Base-by-base conservation (phyloP, 2,888 invertebrate genomes). In the Eupithecia abbreviata region DNA sequence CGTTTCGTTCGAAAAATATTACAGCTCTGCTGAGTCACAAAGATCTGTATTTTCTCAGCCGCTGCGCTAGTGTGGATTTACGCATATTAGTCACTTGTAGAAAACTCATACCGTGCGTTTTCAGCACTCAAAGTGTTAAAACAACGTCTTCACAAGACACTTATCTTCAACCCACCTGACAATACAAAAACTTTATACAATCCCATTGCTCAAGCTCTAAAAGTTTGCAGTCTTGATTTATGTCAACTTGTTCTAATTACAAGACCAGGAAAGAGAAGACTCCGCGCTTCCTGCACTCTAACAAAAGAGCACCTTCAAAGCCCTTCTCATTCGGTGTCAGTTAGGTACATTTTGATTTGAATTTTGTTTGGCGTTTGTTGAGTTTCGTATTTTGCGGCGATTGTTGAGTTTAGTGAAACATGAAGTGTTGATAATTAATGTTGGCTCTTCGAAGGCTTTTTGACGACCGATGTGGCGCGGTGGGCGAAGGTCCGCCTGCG, bases 161-260 rank as follows among this genome's bases (percentile, higher is more conserved):
- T 58, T 15, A 18, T 30, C 30, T 18, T 30, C 62, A 3, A 10
- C 1, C 62, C 18, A 62, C 12, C 30, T 30, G 62, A 62, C 10
- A 62, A 62, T 30, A 30, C 30, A 62, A 58, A 58, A 58, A 58
- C 18, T 30, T 62, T 62, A 62, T 3, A 12, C 62, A 62, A 62
- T 10, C 30, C 30, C 12, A 62, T 30, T 30, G 18, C 2, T 30
- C 4, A 62, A 58, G 18, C 42, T 15, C 15, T 41, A 65, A 2
- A 66, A 66, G 66, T 42, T 42, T 42, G 15, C 42, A 2, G 15
- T 15, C 42, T 42, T 66, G 66, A 66, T 66, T 42, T 66, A 42
- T 42, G 42, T 66, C 66, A 66, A 65, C 66, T 15, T 42, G 42
- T 42, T 66, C 42, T 66, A 66, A 66, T 66, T 66, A 66, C 42